Conservation (phyloP, 23 tunicate genomes). For the Botrylloides violaceus region DNA sequence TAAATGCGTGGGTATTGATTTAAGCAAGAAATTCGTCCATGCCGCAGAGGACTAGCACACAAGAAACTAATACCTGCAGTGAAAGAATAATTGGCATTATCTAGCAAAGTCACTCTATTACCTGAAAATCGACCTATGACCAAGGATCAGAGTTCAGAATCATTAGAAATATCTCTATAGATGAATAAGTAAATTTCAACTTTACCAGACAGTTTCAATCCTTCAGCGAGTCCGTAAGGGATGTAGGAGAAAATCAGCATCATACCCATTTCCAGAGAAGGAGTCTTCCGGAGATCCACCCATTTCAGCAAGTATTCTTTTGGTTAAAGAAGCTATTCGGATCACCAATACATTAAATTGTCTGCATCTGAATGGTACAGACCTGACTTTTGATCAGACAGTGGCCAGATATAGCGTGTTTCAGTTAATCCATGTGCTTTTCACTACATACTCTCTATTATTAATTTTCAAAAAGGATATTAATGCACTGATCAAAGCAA, state of each 20-base stretch:
- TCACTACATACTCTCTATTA: too few relatives aligned
- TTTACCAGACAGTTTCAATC: constrained; percentile 80
- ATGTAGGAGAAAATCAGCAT: constrained; percentile 90
- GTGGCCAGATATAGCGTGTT: too few relatives aligned
- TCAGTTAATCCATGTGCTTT: too few relatives aligned
- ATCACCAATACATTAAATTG: neutral
- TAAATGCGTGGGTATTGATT: too few relatives aligned
- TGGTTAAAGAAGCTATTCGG: constrained; percentile 6
- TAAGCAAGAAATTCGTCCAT: too few relatives aligned
- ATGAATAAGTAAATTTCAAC: neutral
- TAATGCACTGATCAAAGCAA: constrained; percentile 84
- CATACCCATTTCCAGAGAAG: constrained; percentile 96
- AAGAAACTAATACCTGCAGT: too few relatives aligned
- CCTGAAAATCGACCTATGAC: constrained; percentile 40
- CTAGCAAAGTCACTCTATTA: constrained; percentile 21
- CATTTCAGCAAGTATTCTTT: constrained; percentile 64
- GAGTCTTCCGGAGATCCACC: constrained; percentile 89
- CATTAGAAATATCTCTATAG: neutral
- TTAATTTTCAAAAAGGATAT: constrained; percentile 99
- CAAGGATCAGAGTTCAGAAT: neutral
- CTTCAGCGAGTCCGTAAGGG: constrained; percentile 85
- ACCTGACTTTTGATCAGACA: neutral
- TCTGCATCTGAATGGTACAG: neutral
- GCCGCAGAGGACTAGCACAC: too few relatives aligned
- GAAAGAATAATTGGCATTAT: too few relatives aligned